Base-by-base conservation (phyloP, 2,888 invertebrate species). In the Drosophila tanythrix region DNA sequence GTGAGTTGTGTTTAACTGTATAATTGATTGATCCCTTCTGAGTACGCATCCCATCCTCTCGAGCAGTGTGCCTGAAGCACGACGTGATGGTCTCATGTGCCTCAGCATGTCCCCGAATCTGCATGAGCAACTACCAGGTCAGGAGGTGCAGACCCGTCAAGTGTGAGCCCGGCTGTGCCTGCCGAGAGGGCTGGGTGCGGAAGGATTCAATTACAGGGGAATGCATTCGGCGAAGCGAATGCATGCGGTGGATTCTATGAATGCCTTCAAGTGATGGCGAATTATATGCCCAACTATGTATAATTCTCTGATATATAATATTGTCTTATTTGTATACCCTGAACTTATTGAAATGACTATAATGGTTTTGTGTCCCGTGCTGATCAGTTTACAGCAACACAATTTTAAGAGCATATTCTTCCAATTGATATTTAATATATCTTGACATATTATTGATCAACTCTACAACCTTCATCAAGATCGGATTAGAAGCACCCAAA, bases 171-270 rank as follows among this genome's bases (percentile, higher is more conserved):
- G 79, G 79, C 2, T 80, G 77, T 48, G 66, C 46, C 1, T 80
- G 80, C 29, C 7, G 0, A 4, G 38, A 59, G 0, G 74, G 71
- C 10, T 74, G 52, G 53, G 58, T 80, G 35, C 65, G 79, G 2
- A 40, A 33, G 29, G 58, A 55, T 3, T 33, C 61, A 0, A 7
- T 0, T 13, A 27, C 52, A 5, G 77, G 80, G 1, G 13, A 2
- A 2, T 80, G 80, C 38, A 80, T 80, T 2, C 29, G 2, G 33
- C 57, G 69, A 3, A 57, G n/a, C 3, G 1, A 29, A 18, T 80
- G 80, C 13, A n/a, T 0, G 1, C 64, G 79, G 7, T 80, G 74
- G 77, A 29, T 80, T 11, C 1, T 77, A 6, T 80, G 15, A 46
- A 8, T 15, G 21, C 25, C 8, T 46, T 7, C 13, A 7, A 46